Percentiles rank a stretch among this genome's conserved stretches.
Evolutionary conservation across 2,888 invertebrate genomes (phyloP).

Genomic region (Microctonus aethiopoides): DNA sequence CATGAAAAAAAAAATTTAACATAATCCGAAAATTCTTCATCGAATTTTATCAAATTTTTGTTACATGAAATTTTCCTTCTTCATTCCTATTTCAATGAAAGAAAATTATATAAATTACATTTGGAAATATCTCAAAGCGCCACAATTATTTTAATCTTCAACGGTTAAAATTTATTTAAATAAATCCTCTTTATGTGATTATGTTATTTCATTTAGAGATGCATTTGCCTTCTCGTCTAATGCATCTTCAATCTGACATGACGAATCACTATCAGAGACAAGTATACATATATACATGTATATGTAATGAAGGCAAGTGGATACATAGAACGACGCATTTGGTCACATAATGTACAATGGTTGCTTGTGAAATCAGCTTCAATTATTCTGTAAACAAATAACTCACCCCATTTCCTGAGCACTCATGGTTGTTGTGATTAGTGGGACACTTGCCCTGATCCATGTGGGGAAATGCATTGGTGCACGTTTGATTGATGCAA

Average conservation of each 20-base stretch:
- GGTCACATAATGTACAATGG: not conserved
- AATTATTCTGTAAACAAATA: slow-evolving; percentile 5
- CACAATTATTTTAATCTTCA: too few relatives aligned
- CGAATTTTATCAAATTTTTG: too few relatives aligned
- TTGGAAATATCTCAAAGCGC: too few relatives aligned
- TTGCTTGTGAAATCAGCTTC: not conserved
- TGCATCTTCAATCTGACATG: slow-evolving; percentile 14
- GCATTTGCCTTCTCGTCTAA: not conserved
- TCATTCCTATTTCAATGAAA: too few relatives aligned
- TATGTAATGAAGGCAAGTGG: not conserved
- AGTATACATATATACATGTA: not conserved
- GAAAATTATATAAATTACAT: too few relatives aligned
- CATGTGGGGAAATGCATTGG: slow-evolving; percentile 84
- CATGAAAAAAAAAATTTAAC: too few relatives aligned
- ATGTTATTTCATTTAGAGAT: not conserved
- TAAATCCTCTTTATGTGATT: too few relatives aligned
- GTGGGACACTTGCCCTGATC: slow-evolving; percentile 91
- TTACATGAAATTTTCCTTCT: too few relatives aligned
- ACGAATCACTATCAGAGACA: not conserved
- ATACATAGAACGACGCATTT: not conserved
- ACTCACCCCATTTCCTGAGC: slow-evolving; percentile 96
- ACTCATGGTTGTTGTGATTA: slow-evolving; percentile 88
- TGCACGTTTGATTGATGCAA: slow-evolving; percentile 94
- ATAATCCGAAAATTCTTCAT: too few relatives aligned
- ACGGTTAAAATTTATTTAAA: too few relatives aligned